Percentiles rank a stretch among this genome's conserved stretches.
Evolutionary conservation across 2,113 vertebrate species (phyloP).

Genomic region (Mola mola): DNA sequence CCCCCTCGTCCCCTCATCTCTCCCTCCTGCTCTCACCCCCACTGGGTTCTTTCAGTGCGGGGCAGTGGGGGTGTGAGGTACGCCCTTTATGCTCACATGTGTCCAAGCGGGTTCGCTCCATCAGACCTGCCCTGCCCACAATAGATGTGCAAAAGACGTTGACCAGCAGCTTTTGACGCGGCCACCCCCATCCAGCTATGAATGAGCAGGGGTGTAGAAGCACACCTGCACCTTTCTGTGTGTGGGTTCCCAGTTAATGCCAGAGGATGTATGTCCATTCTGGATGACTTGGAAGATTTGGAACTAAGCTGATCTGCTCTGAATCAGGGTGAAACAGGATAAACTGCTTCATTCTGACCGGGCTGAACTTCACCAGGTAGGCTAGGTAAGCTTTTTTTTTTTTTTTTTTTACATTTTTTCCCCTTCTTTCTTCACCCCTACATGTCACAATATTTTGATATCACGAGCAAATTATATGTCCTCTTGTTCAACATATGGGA

Average conservation of each 20-base stretch:
- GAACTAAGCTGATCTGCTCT: constrained; percentile 9
- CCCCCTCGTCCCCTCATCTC: constrained; percentile 27
- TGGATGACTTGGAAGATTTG: constrained; percentile 28
- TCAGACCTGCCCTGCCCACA: constrained; percentile 57
- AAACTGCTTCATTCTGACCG: background rate
- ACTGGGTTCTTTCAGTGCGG: constrained; percentile 51
- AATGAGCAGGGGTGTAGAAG: constrained; percentile 57
- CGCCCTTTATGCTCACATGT: constrained; percentile 74
- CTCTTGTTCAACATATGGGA: constrained; percentile 66
- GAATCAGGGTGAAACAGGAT: background rate
- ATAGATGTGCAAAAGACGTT: constrained; percentile 69
- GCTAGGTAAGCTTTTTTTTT: background rate
- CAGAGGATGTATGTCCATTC: constrained; percentile 18
- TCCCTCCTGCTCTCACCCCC: constrained; percentile 41
- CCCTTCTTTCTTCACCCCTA: background rate
- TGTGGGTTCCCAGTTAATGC: constrained; percentile 22
- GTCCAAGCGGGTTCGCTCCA: constrained; percentile 69
- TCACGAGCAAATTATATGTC: constrained; percentile 66
- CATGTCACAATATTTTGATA: constrained; percentile 62
- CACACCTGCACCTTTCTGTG: constrained; percentile 74
- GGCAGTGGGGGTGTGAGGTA: constrained; percentile 60
- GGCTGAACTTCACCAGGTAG: constrained; percentile 23
- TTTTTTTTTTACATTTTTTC: no score
- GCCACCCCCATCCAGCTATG: constrained; percentile 56
- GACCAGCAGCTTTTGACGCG: constrained; percentile 72